A percentile compares a stretch with the other conserved stretches of the same genome.
phyloP scores from a whole-genome alignment of 2,113 vertebrate genomes.

The Equus quagga region DNA sequence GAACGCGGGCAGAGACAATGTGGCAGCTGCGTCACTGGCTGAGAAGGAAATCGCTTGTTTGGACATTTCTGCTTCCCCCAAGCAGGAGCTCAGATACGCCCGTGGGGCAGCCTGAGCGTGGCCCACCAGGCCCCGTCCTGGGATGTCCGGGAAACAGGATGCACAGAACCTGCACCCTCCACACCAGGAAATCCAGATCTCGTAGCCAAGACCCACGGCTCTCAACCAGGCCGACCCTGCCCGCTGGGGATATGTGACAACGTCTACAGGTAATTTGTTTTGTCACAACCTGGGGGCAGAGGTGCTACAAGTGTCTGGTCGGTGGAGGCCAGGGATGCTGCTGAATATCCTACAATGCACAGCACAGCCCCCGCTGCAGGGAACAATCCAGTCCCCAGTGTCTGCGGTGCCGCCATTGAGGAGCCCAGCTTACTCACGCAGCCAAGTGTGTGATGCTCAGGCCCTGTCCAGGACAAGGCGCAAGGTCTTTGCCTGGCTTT shows the following conservation, averaged over 20 bases:
- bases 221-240: neutral
- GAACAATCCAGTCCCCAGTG: neutral
- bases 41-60: neutral
- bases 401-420: fast-evolving
- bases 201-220: neutral
- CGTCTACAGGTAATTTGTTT: neutral
- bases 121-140: neutral
- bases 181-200: fast-evolving
- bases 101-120: neutral
- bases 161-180: neutral
- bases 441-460: fast-evolving
- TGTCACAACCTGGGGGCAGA: neutral
- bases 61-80: neutral
- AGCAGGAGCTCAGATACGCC: neutral
- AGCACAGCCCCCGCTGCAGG: fast-evolving
- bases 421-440: fast-evolving
- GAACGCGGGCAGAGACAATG: neutral
- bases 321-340: neutral
- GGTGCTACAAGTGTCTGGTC: neutral
- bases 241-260: neutral
- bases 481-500: neutral
- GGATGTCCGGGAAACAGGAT: neutral
- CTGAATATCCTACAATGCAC: neutral
- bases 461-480: neutral
- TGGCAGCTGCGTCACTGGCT: neutral